A percentile compares a stretch with the other conserved stretches of the same genome.
Evolutionary conservation across 1,140 invertebrate species (phyloP).

Genomic region (Drosophila nebulosa): DNA sequence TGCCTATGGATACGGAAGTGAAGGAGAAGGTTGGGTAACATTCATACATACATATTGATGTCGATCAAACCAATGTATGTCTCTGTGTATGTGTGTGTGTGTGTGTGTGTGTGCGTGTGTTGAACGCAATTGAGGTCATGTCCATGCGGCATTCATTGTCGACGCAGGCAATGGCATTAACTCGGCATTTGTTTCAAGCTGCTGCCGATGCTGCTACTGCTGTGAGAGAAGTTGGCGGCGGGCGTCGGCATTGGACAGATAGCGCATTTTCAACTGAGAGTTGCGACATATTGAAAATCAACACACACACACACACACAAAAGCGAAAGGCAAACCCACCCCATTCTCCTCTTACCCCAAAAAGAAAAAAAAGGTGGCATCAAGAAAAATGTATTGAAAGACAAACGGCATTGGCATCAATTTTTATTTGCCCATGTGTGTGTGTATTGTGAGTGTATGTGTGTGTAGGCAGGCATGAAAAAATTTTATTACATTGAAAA

Average conservation of each 20-base stretch:
- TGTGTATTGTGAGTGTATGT: constrained; percentile 9
- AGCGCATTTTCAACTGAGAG: constrained; percentile 60
- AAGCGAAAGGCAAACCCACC: neutral
- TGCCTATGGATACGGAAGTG: neutral
- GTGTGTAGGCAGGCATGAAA: constrained; percentile 43
- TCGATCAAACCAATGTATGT: constrained; percentile 71
- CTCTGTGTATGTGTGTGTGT: constrained; percentile 22
- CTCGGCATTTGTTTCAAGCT: constrained; percentile 70
- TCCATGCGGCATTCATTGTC: constrained; percentile 79
- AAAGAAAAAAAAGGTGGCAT: constrained; percentile 3
- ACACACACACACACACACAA: constrained; percentile 42
- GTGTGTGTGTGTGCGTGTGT: neutral
- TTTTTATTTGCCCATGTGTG: constrained; percentile 59
- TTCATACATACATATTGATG: constrained; percentile 67
- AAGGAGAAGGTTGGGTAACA: constrained; percentile 17
- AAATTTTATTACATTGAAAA: constrained; percentile 80
- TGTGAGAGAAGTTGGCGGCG: constrained; percentile 28
- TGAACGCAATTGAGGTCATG: constrained; percentile 78
- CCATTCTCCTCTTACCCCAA: constrained; percentile 9
- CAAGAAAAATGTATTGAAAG: constrained; percentile 55
- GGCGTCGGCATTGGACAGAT: constrained; percentile 41
- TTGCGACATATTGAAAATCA: constrained; percentile 78
- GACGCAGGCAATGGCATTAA: constrained; percentile 60
- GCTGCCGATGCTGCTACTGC: constrained; percentile 28
- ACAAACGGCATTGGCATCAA: constrained; percentile 75